Percentiles rank a stretch among this genome's conserved stretches.
These are phyloP conservation scores for Tetramorium parvispinum DNA, from an alignment of 1,140 invertebrate genomes.

Conservation along the genomic window DNA sequence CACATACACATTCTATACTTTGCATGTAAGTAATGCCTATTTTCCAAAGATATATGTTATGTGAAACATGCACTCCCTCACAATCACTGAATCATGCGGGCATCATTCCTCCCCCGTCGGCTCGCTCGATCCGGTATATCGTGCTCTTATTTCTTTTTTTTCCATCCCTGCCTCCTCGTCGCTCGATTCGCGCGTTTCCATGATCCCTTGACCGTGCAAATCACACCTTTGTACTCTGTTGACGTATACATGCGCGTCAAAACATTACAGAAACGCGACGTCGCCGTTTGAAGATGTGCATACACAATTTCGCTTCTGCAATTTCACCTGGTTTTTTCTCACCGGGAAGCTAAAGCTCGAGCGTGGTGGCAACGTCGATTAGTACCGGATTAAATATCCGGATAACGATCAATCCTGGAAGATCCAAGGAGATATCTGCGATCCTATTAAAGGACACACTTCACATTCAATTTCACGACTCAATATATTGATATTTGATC, in stretches of 20 bases:
- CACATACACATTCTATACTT: conserved; percentile 92
- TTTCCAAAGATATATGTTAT: conserved; percentile 86
- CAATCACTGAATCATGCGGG: conserved; percentile 51
- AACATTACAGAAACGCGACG: conserved; percentile 15
- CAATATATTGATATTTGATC: not conserved
- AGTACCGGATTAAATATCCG: not conserved
- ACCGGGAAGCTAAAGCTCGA: not conserved
- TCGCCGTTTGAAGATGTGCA: conserved; percentile 33
- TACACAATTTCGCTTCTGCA: conserved; percentile 55
- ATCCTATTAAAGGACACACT: not conserved
- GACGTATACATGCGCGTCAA: not conserved
- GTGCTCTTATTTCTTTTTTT: not conserved
- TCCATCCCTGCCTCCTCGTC: not conserved
- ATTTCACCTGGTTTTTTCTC: not conserved
- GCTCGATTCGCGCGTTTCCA: conserved; percentile 10
- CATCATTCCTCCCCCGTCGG: conserved; percentile 9
- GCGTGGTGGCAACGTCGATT: conserved; percentile 15
- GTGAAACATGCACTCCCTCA: conserved; percentile 57
- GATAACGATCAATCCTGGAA: not conserved
- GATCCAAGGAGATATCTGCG: not conserved
- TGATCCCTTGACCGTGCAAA: not conserved
- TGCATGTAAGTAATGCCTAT: conserved; percentile 95
- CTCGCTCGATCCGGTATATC: not conserved
- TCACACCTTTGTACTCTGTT: conserved; percentile 47
- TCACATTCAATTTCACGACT: not conserved